Evolutionary conservation across 2,113 vertebrate species (phyloP).

Genomic region (Pogonocichla stellata): DNA sequence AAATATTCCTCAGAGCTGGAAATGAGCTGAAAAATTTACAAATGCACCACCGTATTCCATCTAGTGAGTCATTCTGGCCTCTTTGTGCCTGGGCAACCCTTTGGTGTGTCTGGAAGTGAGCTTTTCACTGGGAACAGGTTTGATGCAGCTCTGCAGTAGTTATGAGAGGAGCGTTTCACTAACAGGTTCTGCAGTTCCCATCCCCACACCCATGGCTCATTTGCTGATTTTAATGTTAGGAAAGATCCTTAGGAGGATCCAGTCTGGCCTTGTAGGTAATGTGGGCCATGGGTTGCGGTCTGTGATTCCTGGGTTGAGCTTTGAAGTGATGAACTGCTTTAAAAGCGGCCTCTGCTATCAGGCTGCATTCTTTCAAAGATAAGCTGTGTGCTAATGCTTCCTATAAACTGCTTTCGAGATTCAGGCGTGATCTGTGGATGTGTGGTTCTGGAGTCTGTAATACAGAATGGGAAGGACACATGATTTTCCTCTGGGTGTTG

Average conservation of each 20-base stretch:
- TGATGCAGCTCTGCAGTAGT: not conserved
- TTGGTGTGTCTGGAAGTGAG: not conserved
- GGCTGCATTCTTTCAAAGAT: not conserved
- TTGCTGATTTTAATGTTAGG: not conserved
- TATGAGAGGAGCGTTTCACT: not conserved
- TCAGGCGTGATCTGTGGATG: not conserved
- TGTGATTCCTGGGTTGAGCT: not conserved
- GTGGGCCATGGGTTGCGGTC: not conserved
- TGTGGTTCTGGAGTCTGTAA: not conserved
- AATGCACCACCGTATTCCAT: not conserved
- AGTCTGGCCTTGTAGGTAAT: not conserved
- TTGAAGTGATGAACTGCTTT: not conserved
- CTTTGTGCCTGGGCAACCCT: not conserved
- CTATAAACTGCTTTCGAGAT: not conserved
- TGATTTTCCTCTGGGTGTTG: not conserved
- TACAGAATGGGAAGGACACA: not conserved
- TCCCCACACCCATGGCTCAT: accelerated
- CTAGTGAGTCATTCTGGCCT: not conserved
- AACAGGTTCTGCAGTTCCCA: not conserved
- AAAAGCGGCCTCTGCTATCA: not conserved
- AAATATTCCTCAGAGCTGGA: not conserved
- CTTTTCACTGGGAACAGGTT: not conserved
- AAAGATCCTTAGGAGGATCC: not conserved
- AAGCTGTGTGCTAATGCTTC: not conserved
- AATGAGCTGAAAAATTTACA: not conserved